Conservation (phyloP, 2,888 invertebrate genomes). For the Peribatodes rhomboidaria region DNA sequence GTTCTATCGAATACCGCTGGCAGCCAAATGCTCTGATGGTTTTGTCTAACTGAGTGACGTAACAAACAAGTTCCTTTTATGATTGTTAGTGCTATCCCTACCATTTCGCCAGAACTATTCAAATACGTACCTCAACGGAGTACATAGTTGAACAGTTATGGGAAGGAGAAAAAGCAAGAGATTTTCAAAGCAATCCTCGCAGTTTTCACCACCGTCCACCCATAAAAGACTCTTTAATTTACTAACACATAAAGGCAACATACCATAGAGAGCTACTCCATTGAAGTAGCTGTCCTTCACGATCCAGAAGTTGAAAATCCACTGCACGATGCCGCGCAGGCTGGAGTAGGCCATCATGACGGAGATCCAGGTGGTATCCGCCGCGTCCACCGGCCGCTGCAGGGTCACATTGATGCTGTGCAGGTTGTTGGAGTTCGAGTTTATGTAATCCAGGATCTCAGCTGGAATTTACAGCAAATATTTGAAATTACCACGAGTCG, state of each 20-base stretch:
- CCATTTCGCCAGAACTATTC: too few relatives aligned
- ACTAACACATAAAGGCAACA: constrained; percentile 54
- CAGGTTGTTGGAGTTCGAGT: constrained; percentile 39
- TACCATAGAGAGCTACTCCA: constrained; percentile 63
- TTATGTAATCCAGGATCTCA: constrained; percentile 58
- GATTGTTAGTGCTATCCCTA: too few relatives aligned
- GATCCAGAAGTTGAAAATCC: constrained; percentile 78
- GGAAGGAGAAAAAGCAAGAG: too few relatives aligned
- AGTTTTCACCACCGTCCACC: too few relatives aligned
- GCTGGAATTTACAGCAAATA: too few relatives aligned
- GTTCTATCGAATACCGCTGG: background rate
- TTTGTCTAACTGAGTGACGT: background rate
- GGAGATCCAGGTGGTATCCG: constrained; percentile 76
- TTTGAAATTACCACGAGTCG: too few relatives aligned
- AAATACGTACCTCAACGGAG: too few relatives aligned
- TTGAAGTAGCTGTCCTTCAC: constrained; percentile 73
- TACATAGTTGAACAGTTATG: too few relatives aligned
- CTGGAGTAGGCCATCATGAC: constrained; percentile 70
- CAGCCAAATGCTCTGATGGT: too few relatives aligned
- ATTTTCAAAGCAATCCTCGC: too few relatives aligned
- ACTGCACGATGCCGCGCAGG: constrained; percentile 70
- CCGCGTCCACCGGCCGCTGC: constrained; percentile 28
- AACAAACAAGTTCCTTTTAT: background rate
- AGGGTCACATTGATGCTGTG: constrained; percentile 49
- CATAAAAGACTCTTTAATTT: too few relatives aligned